These are phyloP conservation scores for Brachionus rubens DNA, from an alignment of 1,140 invertebrate genomes.

Conservation along the genomic window DNA sequence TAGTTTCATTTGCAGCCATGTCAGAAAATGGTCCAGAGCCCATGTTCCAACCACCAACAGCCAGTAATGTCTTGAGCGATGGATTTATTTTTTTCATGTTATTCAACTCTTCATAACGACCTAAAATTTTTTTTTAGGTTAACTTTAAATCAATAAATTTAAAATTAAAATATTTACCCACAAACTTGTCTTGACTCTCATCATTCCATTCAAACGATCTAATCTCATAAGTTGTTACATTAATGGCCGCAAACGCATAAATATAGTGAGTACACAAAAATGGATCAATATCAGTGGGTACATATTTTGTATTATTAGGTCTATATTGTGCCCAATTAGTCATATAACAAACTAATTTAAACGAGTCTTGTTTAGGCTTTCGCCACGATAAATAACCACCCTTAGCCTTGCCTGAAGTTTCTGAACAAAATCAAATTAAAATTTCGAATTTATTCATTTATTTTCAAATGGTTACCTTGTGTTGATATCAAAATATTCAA, in stretches of 20 bases:
- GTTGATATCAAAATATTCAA: background rate
- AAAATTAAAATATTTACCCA: constrained; percentile 51
- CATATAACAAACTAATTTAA: constrained; percentile 73
- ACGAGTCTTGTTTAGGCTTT: constrained; percentile 37
- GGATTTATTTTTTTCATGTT: constrained; percentile 30
- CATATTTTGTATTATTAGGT: constrained; percentile 77
- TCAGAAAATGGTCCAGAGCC: constrained; percentile 69
- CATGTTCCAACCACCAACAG: constrained; percentile 74
- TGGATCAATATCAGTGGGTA: constrained; percentile 79
- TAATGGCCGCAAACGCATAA: constrained; percentile 79
- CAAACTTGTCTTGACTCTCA: constrained; percentile 58
- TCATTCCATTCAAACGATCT: constrained; percentile 75
- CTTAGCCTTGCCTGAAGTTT: background rate
- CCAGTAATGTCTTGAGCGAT: background rate
- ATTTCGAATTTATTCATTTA: background rate
- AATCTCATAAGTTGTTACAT: constrained; percentile 69
- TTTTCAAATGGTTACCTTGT: background rate
- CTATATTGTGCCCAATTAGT: constrained; percentile 88
- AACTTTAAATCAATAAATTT: constrained; percentile 51
- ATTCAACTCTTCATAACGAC: constrained; percentile 26
- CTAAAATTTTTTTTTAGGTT: background rate
- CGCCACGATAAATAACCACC: constrained; percentile 41
- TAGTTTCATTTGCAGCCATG: constrained; percentile 71
- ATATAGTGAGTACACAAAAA: constrained; percentile 83
- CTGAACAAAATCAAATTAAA: background rate